Conservation (phyloP, 2,797 vertebrate species). For the Bradypodion pumilum region DNA sequence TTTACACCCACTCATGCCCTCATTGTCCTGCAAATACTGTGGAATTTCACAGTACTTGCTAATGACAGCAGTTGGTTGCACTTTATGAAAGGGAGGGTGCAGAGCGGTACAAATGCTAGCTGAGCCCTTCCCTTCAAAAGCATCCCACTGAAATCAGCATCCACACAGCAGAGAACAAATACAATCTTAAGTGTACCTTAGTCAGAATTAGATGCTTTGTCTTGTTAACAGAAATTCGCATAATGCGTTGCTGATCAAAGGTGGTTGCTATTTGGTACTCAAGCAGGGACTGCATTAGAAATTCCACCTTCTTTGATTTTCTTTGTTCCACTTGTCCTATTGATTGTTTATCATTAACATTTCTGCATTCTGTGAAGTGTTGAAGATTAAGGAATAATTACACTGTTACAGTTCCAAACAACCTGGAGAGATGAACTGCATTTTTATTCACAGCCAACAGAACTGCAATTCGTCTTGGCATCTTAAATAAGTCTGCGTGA, state of each 20-base stretch:
- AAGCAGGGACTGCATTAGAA: slow-evolving; percentile 21
- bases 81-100: slow-evolving; percentile 43
- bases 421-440: background rate
- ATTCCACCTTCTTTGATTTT: slow-evolving; percentile 19
- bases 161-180: background rate
- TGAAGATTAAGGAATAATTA: slow-evolving; percentile 15
- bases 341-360: background rate
- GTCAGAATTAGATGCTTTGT: slow-evolving; percentile 31
- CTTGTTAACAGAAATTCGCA: slow-evolving; percentile 41
- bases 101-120: slow-evolving; percentile 41
- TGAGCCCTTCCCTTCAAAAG: slow-evolving; percentile 43
- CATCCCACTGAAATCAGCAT: slow-evolving; percentile 16
- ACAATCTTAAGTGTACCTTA: slow-evolving; percentile 32
- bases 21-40: slow-evolving; percentile 1
- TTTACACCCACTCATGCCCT: slow-evolving; percentile 10
- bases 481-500: slow-evolving; percentile 37
- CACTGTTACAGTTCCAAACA: slow-evolving; percentile 14
- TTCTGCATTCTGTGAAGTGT: slow-evolving; percentile 5
- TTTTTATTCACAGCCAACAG: background rate
- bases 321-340: slow-evolving; percentile 6
- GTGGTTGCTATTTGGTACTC: slow-evolving; percentile 33
- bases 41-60: slow-evolving; percentile 35
- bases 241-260: slow-evolving; percentile 36
- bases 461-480: slow-evolving; percentile 31
- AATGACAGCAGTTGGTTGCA: slow-evolving; percentile 15